Evolutionary conservation across 2,797 vertebrate genomes (phyloP).

Genomic region (Parotocinclus haroldoi): DNA sequence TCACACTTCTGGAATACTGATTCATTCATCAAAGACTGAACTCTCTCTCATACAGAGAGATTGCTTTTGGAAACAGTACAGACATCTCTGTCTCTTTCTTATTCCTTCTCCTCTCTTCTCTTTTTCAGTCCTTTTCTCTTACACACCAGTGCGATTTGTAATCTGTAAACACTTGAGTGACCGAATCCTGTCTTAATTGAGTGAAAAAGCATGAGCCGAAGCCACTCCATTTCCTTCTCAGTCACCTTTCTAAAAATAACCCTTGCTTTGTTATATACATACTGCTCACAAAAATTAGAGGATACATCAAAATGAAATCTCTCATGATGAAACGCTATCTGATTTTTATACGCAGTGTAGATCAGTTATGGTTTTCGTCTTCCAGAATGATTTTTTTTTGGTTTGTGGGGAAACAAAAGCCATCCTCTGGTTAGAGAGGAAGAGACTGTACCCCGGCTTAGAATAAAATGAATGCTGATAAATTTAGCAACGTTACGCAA

Average conservation of each 20-base stretch:
- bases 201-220: slow-evolving; percentile 42
- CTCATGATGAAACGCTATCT: no score
- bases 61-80: background rate
- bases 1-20: slow-evolving; percentile 51
- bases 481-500: slow-evolving; percentile 77
- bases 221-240: slow-evolving; percentile 34
- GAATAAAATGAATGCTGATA: slow-evolving; percentile 75
- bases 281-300: no score
- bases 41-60: slow-evolving; percentile 22
- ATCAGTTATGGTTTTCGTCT: slow-evolving; percentile 55
- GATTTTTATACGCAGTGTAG: no score
- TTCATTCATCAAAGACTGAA: slow-evolving; percentile 48
- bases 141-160: slow-evolving; percentile 41
- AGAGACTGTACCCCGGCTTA: slow-evolving; percentile 64
- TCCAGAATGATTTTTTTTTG: slow-evolving; percentile 56
- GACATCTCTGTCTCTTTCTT: background rate
- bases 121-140: slow-evolving; percentile 1
- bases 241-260: slow-evolving; percentile 60
- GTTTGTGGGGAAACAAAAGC: slow-evolving; percentile 65
- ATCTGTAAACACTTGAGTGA: slow-evolving; percentile 49
- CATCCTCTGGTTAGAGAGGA: slow-evolving; percentile 55
- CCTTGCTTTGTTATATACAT: slow-evolving; percentile 55
- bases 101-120: background rate
- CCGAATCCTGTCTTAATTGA: slow-evolving; percentile 56
- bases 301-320: no score